Conservation (phyloP, 2,888 invertebrate genomes). For the Pristionchus japonicus region DNA sequence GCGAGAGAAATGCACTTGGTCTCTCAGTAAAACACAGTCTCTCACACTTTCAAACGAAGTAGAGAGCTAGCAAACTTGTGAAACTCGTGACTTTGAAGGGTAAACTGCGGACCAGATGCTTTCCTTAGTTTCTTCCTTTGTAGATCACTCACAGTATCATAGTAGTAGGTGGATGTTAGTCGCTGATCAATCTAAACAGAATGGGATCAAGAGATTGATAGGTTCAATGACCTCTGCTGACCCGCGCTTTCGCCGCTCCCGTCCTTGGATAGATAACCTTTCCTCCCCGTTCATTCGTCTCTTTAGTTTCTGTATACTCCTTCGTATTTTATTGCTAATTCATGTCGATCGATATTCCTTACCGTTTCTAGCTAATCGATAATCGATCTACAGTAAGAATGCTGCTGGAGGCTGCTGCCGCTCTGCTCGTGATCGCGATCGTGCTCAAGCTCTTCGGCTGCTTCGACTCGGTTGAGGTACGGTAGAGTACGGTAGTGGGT, state of each 20-base stretch:
- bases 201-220: not conserved
- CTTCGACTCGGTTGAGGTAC: slow-evolving; percentile 32
- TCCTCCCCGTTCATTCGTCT: not conserved
- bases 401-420: slow-evolving; percentile 23
- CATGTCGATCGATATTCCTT: not conserved
- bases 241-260: not conserved
- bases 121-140: not conserved
- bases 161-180: not conserved
- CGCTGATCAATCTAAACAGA: not conserved
- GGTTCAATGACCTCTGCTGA: slow-evolving; percentile 21
- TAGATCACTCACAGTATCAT: not conserved
- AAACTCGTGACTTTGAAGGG: not conserved
- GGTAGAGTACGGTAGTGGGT: not conserved
- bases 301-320: not conserved
- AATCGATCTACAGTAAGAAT: slow-evolving; percentile 23
- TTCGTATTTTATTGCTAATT: not conserved
- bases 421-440: slow-evolving; percentile 26
- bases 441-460: slow-evolving; percentile 41
- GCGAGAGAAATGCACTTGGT: not conserved
- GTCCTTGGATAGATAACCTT: slow-evolving; percentile 1
- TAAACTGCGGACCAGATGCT: not conserved
- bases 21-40: not conserved
- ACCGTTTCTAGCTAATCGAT: not conserved
- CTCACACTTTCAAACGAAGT: not conserved
- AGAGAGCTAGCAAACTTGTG: not conserved